A percentile compares a stretch with the other conserved stretches of the same genome.
phyloP scores from a whole-genome alignment of 2,113 vertebrate species.

The Ellobius talpinus region DNA sequence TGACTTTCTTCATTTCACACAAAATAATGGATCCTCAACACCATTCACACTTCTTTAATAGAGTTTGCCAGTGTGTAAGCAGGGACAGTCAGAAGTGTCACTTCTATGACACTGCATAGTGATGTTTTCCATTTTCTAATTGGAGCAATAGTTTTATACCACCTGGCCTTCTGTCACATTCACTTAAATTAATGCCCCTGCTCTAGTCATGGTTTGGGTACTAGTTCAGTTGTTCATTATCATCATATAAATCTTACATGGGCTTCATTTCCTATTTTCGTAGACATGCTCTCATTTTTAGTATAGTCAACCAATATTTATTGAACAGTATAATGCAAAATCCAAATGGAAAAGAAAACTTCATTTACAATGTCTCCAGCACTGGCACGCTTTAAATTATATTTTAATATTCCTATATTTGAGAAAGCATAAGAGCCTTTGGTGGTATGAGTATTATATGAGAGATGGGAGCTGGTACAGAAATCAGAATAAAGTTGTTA shows the following conservation, averaged over 20 bases:
- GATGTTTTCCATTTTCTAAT: background rate
- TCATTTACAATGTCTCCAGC: background rate
- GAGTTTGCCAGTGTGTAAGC: background rate
- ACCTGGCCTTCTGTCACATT: background rate
- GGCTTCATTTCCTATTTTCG: background rate
- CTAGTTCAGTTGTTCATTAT: background rate
- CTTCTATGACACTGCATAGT: background rate
- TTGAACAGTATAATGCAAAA: background rate
- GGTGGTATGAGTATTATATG: background rate
- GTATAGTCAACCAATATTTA: background rate
- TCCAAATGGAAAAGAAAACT: background rate
- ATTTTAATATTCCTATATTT: background rate
- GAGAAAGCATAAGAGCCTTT: background rate
- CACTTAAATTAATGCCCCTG: background rate
- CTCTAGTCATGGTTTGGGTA: background rate
- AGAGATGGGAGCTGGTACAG: background rate
- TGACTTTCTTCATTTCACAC: background rate
- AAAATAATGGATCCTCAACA: background rate
- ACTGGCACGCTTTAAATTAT: background rate
- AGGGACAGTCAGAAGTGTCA: background rate
- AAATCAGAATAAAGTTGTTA: background rate
- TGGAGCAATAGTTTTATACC: background rate
- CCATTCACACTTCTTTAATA: conserved; percentile 19
- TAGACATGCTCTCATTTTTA: background rate
- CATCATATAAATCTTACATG: background rate